phyloP scores from a whole-genome alignment of 2,888 invertebrate genomes.

The Dinocampus coccinellae region DNA sequence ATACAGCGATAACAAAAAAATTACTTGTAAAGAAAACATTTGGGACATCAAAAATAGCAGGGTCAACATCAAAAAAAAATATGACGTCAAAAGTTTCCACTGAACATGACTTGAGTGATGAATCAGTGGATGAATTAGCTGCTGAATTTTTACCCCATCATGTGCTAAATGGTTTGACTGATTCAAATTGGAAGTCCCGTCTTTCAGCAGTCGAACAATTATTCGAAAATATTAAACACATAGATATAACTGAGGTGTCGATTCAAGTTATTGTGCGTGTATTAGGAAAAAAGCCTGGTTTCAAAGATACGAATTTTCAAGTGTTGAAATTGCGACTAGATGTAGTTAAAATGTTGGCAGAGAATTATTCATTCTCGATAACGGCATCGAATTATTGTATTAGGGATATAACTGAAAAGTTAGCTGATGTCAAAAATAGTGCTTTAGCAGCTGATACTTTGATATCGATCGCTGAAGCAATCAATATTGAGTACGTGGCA shows the following conservation, averaged over 20 bases:
- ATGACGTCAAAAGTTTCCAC: conserved; percentile 48
- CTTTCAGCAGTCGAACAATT: conserved; percentile 83
- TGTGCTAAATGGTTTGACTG: conserved; percentile 77
- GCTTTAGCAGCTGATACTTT: conserved; percentile 79
- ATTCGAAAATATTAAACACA: conserved; percentile 73
- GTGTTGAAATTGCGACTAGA: conserved; percentile 88
- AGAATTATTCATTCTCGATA: conserved; percentile 80
- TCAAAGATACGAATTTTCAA: conserved; percentile 91
- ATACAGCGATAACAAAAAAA: conserved; percentile 60
- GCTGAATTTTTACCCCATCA: conserved; percentile 77
- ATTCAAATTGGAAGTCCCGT: conserved; percentile 89
- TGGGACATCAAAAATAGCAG: conserved; percentile 55
- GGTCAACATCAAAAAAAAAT: conserved; percentile 63
- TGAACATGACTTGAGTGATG: conserved; percentile 80
- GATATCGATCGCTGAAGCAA: conserved; percentile 82
- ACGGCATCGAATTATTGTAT: conserved; percentile 82
- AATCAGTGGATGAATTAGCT: conserved; percentile 84
- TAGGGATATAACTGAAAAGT: conserved; percentile 85
- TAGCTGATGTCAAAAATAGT: conserved; percentile 87
- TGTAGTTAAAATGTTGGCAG: conserved; percentile 82
- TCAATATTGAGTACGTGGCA: conserved; percentile 81
- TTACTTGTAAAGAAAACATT: conserved; percentile 61
- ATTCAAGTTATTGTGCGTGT: conserved; percentile 83
- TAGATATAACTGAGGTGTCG: conserved; percentile 76
- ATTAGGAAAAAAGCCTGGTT: conserved; percentile 86